Percentiles rank a stretch among this genome's conserved stretches.
phyloP scores from a whole-genome alignment of 30 jellyfish, hydroid and myxozoan species.

The Chironex yamaguchii region DNA sequence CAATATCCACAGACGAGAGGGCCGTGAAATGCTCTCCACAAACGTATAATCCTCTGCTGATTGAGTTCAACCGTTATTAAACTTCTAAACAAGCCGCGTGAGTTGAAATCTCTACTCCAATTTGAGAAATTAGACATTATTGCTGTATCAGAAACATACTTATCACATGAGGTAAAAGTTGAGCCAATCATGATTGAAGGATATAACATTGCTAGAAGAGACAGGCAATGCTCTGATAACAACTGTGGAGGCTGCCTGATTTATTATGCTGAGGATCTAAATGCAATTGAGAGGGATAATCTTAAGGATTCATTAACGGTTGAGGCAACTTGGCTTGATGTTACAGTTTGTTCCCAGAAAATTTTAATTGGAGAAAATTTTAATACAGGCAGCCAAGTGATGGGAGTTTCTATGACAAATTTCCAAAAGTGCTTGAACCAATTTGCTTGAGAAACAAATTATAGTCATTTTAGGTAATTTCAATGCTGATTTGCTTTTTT shows the following conservation, averaged over 20 bases:
- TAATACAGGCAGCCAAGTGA: constrained; percentile 1
- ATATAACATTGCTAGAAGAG: not conserved
- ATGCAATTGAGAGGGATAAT: constrained; percentile 15
- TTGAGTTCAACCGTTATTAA: too few relatives aligned
- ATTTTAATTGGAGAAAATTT: not conserved
- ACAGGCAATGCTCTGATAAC: constrained; percentile 13
- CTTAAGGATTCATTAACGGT: not conserved
- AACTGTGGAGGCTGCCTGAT: constrained; percentile 23
- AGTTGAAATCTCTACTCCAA: constrained; percentile 36
- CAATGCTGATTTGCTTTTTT: constrained; percentile 58
- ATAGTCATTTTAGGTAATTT: constrained; percentile 43
- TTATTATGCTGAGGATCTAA: constrained; percentile 22
- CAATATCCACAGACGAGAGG: too few relatives aligned
- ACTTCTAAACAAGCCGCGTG: constrained; percentile 20
- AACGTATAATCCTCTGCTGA: too few relatives aligned
- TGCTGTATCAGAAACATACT: not conserved
- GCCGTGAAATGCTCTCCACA: too few relatives aligned
- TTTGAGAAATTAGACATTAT: not conserved
- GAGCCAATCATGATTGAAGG: constrained; percentile 3
- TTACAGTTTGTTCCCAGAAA: constrained; percentile 1
- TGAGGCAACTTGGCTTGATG: constrained; percentile 7
- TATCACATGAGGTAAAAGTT: not conserved
- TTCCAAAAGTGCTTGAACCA: constrained; percentile 54
- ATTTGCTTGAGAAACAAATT: constrained; percentile 47
- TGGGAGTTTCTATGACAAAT: not conserved